Conservation (phyloP, 2,113 vertebrate species). For the Merops nubicus region DNA sequence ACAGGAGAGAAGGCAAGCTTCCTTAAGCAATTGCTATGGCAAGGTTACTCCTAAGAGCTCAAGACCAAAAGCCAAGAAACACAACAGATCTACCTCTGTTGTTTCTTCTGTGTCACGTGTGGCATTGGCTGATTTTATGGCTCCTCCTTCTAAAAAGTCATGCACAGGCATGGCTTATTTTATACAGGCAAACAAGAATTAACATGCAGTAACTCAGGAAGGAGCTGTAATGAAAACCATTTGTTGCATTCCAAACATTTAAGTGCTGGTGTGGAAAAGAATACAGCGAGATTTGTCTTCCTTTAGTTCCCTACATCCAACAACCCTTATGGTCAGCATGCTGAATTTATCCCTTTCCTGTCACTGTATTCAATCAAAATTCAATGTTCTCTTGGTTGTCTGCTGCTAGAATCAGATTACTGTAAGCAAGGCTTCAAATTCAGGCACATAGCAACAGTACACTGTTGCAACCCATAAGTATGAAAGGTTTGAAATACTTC, state of each 20-base stretch:
- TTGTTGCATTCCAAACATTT: constrained; percentile 22
- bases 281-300: neutral
- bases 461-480: neutral
- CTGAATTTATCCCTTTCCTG: neutral
- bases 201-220: constrained; percentile 7
- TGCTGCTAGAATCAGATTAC: neutral
- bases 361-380: neutral
- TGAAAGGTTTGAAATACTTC: neutral
- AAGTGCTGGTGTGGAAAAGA: neutral
- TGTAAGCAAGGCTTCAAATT: neutral
- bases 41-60: neutral
- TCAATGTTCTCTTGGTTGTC: neutral
- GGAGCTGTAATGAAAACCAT: constrained; percentile 30
- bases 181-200: constrained; percentile 33
- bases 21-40: neutral
- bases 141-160: neutral
- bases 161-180: neutral
- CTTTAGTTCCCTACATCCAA: neutral
- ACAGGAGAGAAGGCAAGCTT: neutral
- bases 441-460: neutral
- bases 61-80: neutral
- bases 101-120: neutral
- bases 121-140: neutral
- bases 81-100: neutral
- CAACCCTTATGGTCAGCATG: neutral